Percentiles rank a stretch among this genome's conserved stretches.
These are phyloP conservation scores for Pyrgilauda ruficollis DNA, from an alignment of 2,113 vertebrate species.

Conservation along the genomic window DNA sequence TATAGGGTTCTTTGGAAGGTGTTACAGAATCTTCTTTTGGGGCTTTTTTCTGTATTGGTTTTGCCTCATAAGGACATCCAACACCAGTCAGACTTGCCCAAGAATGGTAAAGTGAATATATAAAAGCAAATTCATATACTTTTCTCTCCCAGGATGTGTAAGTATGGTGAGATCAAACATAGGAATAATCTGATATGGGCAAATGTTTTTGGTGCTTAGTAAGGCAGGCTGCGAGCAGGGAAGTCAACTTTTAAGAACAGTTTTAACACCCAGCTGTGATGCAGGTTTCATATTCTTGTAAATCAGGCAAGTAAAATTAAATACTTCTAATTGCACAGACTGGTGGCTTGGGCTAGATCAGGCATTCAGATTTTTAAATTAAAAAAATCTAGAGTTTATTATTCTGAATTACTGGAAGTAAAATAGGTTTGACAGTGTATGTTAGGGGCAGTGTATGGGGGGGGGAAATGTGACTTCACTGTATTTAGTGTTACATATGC, in stretches of 20 bases:
- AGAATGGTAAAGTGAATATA: not conserved
- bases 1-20: not conserved
- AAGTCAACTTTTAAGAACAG: not conserved
- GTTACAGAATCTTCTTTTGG: not conserved
- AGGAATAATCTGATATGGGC: not conserved
- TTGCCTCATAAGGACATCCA: not conserved
- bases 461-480: fast-evolving
- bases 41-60: not conserved
- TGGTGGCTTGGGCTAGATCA: not conserved
- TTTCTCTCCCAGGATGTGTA: not conserved
- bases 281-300: not conserved
- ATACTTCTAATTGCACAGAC: not conserved
- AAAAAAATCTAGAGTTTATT: not conserved
- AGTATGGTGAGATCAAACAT: not conserved
- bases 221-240: not conserved
- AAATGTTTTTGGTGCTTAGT: not conserved
- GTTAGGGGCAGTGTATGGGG: not conserved
- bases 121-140: not conserved
- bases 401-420: not conserved
- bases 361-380: not conserved
- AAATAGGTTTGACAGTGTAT: not conserved
- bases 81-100: not conserved
- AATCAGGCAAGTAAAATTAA: not conserved
- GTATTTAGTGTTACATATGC: fast-evolving
- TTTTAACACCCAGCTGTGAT: not conserved